Percentiles rank a stretch among this genome's conserved stretches.
These are phyloP conservation scores for Solenopsis invicta DNA, from an alignment of 1,140 invertebrate genomes.

Conservation along the genomic window DNA sequence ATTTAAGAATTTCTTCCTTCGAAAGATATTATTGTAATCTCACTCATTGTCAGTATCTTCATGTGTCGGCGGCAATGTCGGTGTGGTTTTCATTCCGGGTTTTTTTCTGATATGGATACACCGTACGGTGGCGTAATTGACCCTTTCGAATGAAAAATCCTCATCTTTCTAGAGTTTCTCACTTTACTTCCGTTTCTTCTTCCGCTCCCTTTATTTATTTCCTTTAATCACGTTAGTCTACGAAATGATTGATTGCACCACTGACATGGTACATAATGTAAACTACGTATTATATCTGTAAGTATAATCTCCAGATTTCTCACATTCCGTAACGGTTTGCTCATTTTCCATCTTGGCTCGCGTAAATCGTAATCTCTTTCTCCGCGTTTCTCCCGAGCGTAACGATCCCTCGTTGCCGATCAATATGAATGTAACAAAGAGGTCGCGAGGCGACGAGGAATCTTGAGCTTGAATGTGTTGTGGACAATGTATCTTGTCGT, in stretches of 20 bases:
- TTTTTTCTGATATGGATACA: slow-evolving; percentile 24
- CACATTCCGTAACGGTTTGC: slow-evolving; percentile 66
- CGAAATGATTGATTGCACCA: slow-evolving; percentile 34
- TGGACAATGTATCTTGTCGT: slow-evolving; percentile 42
- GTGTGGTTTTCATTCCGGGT: not conserved
- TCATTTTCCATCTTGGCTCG: slow-evolving; percentile 43
- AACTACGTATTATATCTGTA: slow-evolving; percentile 43
- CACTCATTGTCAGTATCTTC: not conserved
- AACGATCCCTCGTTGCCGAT: slow-evolving; percentile 30
- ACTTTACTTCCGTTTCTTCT: not conserved
- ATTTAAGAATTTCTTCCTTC: slow-evolving; percentile 11
- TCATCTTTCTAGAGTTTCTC: not conserved
- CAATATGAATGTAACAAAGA: not conserved
- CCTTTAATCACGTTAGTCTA: not conserved
- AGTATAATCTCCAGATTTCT: slow-evolving; percentile 55
- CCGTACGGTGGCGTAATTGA: not conserved
- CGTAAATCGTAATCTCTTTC: slow-evolving; percentile 24
- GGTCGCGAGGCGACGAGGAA: not conserved
- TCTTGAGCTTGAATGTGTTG: slow-evolving; percentile 49
- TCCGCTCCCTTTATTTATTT: not conserved
- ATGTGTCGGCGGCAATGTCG: not conserved
- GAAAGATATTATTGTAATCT: slow-evolving; percentile 9
- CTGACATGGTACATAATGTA: slow-evolving; percentile 24
- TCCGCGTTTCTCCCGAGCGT: slow-evolving; percentile 36
- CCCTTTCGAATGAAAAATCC: not conserved